Base-by-base conservation (phyloP, 2,113 vertebrate genomes). In the Colius striatus region DNA sequence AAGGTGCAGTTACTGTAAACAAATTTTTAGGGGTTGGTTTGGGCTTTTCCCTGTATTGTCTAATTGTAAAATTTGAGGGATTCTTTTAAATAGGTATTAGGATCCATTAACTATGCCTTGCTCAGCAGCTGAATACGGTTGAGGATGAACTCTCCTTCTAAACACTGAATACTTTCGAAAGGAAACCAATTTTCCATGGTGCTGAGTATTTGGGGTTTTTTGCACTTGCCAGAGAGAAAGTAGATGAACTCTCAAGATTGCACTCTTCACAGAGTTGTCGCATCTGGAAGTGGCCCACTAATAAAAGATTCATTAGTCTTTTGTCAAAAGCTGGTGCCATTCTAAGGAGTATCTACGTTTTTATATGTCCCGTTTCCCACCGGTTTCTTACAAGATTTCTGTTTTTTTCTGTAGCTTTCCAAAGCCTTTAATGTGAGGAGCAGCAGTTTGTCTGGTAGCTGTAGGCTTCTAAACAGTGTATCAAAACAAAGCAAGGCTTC, bases 361-460 rank as follows among this genome's bases (percentile, higher is more conserved):
- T 77, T 13, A 36, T 26, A 8, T 4, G 25, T 75, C 29, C 19
- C 13, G 43, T 38, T 58, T 54, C 4, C 7, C 11, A 50, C 16
- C 2, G 0, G 26, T 61, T 76, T 30, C n/a, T 77, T 51, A 34
- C 0, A 1, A 41, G 34, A 60, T 3, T 11, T 47, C 9, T 6
- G 45, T 51, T 72, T 8, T 8, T 34, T 16, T 29, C 47, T 48
- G 23, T 43, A 10, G 20, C 5, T 55, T 74, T 50, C 34, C 23
- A 45, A 71, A 27, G 60, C 32, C 34, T 51, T 65, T 23, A 20
- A 43, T 65, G 10, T 27, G 55, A 29, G 38, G 26, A 71, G 6
- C 30, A 10, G 10, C 20, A 8, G 45, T 55, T 79, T 58, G 13
- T 32, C 16, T 65, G 51, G 34, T 50, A 62, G 30, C 38, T 26